Evolutionary conservation across 2,888 invertebrate species (phyloP), one percentile per base, ranked within the genome.

Genomic region (Pecten maximus): DNA sequence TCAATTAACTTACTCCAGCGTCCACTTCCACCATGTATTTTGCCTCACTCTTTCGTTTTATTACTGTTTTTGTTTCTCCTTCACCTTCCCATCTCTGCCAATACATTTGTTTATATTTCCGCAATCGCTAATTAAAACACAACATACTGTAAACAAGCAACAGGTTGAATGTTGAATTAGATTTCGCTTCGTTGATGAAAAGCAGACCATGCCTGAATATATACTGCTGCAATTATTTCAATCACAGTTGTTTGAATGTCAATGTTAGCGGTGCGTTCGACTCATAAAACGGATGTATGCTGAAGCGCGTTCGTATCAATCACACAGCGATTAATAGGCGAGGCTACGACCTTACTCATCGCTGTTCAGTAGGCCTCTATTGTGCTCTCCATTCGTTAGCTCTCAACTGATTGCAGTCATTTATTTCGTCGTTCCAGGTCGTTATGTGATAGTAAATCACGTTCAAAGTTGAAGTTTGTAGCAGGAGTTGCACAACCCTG

Each of bases 221-320:
- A 35, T 35, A 35, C 35, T 6, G 1, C 74, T 8, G 10, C 74
- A 74, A 74, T 74, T 35, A 74, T 74, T 35, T 74, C 60, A 74
- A 74, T 10, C 28, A 74, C 2, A 19, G 23, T 60, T 60, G 60
- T 60, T 60, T 60, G 60, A n/a, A 60, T 16, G 60, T 60, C 35
- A 74, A 35, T 74, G 74, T 35, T 74, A 35, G 74, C 35, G 74
- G 35, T 74, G 74, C 28, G 74, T 74, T 74, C 74, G 35, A 74
- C 35, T 28, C 74, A 74, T 74, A 74, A 74, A 74, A 28, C 74
- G 74, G 74, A 35, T 74, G 74, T 74, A 74, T 35, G 74, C 74
- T 35, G 12, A 74, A 16, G 74, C 8, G 74, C 74, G 74, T 74
- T 35, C 35, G 8, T 74, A 74, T 74, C 74, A 74, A 74, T 74